Conservation (phyloP, 2,888 invertebrate genomes). For the Onchidella celtica region DNA sequence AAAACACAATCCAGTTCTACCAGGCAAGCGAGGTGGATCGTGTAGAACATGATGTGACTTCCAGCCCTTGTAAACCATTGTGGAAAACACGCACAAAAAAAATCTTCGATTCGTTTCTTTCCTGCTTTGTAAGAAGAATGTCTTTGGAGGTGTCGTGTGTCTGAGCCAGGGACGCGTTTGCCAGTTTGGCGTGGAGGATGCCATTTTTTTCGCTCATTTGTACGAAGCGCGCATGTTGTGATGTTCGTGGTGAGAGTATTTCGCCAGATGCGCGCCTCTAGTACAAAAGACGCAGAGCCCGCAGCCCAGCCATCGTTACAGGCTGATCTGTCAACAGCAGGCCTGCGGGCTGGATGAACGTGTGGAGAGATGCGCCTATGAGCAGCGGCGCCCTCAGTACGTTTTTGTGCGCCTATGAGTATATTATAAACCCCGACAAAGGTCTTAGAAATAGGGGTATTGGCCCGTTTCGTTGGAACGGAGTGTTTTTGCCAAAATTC, state of each 20-base stretch:
- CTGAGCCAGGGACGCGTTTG: background rate
- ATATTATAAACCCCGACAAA: slow-evolving; percentile 39
- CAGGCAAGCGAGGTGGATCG: background rate
- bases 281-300: slow-evolving; percentile 28
- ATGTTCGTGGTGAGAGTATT: slow-evolving; percentile 26
- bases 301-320: slow-evolving; percentile 32
- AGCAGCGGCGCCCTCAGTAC: slow-evolving; percentile 16
- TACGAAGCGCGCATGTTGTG: slow-evolving; percentile 23
- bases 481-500: slow-evolving; percentile 23
- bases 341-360: slow-evolving; percentile 23
- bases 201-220: slow-evolving; percentile 30
- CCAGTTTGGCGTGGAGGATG: background rate
- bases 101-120: background rate
- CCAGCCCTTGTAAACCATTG: background rate
- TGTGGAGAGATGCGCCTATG: slow-evolving; percentile 32
- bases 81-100: background rate
- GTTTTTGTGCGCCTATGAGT: slow-evolving; percentile 30
- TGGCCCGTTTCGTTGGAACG: background rate
- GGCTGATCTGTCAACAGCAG: slow-evolving; percentile 39
- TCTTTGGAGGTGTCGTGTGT: slow-evolving; percentile 27
- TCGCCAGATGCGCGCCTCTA: slow-evolving; percentile 16
- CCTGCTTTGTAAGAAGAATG: background rate
- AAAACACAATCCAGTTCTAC: background rate
- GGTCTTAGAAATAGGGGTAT: slow-evolving; percentile 36
- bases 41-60: background rate